phyloP scores from a whole-genome alignment of 2,113 vertebrate genomes.

The Arenaria interpres region DNA sequence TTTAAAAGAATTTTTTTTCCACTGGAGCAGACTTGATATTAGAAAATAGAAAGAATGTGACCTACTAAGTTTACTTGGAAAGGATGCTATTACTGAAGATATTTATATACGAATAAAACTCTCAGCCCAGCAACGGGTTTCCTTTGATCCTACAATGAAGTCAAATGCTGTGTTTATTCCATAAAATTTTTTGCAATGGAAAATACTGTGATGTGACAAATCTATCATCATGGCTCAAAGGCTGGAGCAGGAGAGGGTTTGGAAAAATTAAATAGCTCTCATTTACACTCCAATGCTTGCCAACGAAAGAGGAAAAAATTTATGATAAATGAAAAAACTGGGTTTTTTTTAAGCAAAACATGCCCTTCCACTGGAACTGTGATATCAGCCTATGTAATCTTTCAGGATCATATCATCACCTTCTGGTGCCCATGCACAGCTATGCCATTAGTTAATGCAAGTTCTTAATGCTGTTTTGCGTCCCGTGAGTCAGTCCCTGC shows the following conservation, averaged over 20 bases:
- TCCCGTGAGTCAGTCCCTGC: not conserved
- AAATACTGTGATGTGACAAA: not conserved
- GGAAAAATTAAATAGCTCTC: not conserved
- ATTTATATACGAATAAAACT: not conserved
- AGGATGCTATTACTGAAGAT: not conserved
- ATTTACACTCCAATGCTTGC: not conserved
- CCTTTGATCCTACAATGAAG: not conserved
- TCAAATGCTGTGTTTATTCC: not conserved
- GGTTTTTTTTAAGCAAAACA: rapidly evolving
- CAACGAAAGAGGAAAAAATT: not conserved
- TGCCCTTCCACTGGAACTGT: not conserved
- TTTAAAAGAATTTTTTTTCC: not conserved
- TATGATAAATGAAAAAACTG: not conserved
- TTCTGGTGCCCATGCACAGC: not conserved
- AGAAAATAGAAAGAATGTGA: not conserved
- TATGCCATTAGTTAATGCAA: not conserved
- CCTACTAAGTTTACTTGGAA: not conserved
- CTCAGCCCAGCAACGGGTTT: not conserved
- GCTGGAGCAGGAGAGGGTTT: not conserved
- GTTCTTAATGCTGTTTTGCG: not conserved
- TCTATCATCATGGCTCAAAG: not conserved
- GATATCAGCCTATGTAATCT: not conserved
- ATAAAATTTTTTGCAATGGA: not conserved
- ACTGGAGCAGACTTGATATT: not conserved
- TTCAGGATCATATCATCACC: not conserved